Conservation (phyloP, 2,113 vertebrate species). For the Elephantulus edwardii region DNA sequence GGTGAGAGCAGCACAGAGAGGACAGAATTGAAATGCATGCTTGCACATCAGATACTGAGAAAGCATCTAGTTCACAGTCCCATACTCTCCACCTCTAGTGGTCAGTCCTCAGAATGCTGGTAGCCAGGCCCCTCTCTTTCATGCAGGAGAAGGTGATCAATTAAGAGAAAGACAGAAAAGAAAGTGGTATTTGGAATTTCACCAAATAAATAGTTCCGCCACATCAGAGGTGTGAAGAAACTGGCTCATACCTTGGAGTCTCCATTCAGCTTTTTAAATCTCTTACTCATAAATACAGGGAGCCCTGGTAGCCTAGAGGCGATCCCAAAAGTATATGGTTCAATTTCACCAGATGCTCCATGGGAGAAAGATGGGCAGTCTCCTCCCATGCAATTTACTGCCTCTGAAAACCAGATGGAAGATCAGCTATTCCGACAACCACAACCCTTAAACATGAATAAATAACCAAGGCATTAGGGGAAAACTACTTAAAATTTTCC, state of each 20-base stretch:
- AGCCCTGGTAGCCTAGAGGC: too few relatives aligned
- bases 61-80: fast-evolving
- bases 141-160: neutral
- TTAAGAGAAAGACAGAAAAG: neutral
- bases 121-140: neutral
- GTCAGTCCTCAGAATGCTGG: neutral
- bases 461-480: neutral
- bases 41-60: too few relatives aligned
- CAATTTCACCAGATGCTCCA: too few relatives aligned
- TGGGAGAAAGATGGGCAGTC: too few relatives aligned
- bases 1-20: neutral
- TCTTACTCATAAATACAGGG: too few relatives aligned
- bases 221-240: neutral
- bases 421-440: too few relatives aligned
- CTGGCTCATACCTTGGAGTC: neutral
- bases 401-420: too few relatives aligned
- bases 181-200: fast-evolving
- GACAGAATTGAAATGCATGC: neutral
- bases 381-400: too few relatives aligned
- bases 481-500: neutral
- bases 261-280: neutral
- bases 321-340: too few relatives aligned
- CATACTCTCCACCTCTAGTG: fast-evolving
- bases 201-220: neutral
- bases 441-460: neutral